A percentile compares a stretch with the other conserved stretches of the same genome.
These are phyloP conservation scores for Smutsia temminckii DNA, from an alignment of 2,797 vertebrate genomes.

Conservation along the genomic window DNA sequence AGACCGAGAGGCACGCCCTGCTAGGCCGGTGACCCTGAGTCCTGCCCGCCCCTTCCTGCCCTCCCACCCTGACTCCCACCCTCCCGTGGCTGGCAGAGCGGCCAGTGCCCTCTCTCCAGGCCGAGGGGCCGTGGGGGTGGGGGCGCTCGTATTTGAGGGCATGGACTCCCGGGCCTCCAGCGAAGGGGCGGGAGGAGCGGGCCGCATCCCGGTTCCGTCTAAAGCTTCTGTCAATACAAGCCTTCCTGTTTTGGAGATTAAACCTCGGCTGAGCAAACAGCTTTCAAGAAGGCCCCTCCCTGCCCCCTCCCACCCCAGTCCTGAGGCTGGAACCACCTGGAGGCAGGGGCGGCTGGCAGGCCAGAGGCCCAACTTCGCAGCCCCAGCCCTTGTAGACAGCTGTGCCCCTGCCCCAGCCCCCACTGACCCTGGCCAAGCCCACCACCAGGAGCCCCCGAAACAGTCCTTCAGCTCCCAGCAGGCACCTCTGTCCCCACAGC, in stretches of 20 bases:
- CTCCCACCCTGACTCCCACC: neutral
- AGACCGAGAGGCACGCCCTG: neutral
- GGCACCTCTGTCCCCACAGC: constrained; percentile 5
- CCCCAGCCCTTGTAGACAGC: neutral
- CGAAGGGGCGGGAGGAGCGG: neutral
- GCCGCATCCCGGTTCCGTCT: neutral
- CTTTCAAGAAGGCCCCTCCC: neutral
- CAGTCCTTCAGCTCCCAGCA: constrained; percentile 56
- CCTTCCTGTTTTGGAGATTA: constrained; percentile 78
- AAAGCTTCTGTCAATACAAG: constrained; percentile 64
- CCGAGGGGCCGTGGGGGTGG: neutral
- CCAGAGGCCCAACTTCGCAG: neutral
- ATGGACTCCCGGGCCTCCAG: neutral
- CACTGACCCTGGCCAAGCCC: neutral
- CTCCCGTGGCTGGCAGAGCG: neutral
- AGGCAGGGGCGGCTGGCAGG: neutral
- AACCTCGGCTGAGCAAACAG: constrained; percentile 68
- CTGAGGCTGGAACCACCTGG: neutral
- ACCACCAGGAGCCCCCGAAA: neutral
- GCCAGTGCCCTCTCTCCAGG: rapidly evolving
- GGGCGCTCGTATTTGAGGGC: neutral
- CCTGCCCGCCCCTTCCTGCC: neutral
- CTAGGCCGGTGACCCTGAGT: neutral
- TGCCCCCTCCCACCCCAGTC: neutral
- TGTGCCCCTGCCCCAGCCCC: neutral